Conservation (phyloP, 2,888 invertebrate species). For the Conops quadrifasciatus region DNA sequence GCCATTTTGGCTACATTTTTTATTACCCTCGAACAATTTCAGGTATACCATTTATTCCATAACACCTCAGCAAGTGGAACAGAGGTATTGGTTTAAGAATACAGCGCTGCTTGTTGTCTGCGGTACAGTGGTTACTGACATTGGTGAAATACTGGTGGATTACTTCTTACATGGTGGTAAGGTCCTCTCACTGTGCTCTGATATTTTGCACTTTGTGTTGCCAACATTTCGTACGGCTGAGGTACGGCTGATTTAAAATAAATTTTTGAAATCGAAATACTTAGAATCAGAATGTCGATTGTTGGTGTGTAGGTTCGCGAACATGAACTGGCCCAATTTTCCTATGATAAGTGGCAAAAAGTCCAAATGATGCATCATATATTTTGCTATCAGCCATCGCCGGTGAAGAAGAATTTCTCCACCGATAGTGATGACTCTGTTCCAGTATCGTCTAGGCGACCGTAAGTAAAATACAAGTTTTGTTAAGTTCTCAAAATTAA, state of each 20-base stretch:
- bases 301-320: conserved; percentile 74
- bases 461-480: conserved; percentile 58
- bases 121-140: conserved; percentile 74
- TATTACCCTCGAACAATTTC: conserved; percentile 23
- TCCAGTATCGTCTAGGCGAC: conserved; percentile 66
- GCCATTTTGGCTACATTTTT: no score
- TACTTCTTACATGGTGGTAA: conserved; percentile 79
- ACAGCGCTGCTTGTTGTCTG: conserved; percentile 79
- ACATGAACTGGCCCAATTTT: conserved; percentile 83
- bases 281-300: background rate
- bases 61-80: conserved; percentile 60
- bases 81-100: conserved; percentile 68
- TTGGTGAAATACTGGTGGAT: conserved; percentile 75
- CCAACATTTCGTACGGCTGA: conserved; percentile 86
- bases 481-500: background rate
- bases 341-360: conserved; percentile 83
- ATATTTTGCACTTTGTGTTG: conserved; percentile 78
- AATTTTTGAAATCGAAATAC: background rate
- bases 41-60: conserved; percentile 75
- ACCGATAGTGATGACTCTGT: conserved; percentile 74
- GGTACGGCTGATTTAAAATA: conserved; percentile 66
- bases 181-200: conserved; percentile 81
- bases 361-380: conserved; percentile 89
- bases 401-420: conserved; percentile 82
- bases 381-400: conserved; percentile 87